Evolutionary conservation across 1,140 invertebrate genomes (phyloP), one percentile per base, ranked within the genome.

Genomic region (Zaprionus davidi): DNA sequence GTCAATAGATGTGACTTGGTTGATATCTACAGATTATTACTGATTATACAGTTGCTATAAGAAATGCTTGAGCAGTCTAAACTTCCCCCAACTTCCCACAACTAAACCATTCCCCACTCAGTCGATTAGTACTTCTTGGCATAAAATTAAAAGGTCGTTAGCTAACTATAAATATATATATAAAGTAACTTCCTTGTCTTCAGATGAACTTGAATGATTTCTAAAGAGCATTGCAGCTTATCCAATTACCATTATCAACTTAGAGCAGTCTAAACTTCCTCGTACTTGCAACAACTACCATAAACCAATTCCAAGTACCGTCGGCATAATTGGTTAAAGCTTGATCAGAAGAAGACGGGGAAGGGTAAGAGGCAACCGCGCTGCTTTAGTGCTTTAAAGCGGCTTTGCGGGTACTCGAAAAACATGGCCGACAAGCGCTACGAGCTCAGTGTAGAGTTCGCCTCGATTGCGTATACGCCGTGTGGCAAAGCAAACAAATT

Each of bases 401-500:
- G 66, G 84, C 80, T 87, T 87, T 88, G 77, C 17, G 55, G 57
- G 74, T 78, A 87, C 83, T 87, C 74, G 81, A 87, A 72, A 88
- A 88, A 83, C 74, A 87, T 87, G 81, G 84, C 78, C 70, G 44
- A 74, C 78, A 78, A 76, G 69, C 73, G 46, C n/a, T 46, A 4
- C 3, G 13, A 41, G 44, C 44, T 46, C 44, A 46, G 44, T 5
- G 44, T 7, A 9, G 2, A 46, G 44, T 49, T 49, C 46, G 46
- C 46, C 60, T 76, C 69, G 66, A 88, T 90, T 84, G 81, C 85
- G 85, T 81, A 79, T 88, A 82, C 79, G 84, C 81, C 71, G 36
- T 65, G 76, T 79, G 64, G 62, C 31, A 84, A 84, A 81, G 81
- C 72, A 88, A 88, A 88, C 85, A 88, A 82, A 81, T 90, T 90